Conservation (phyloP, 64 coral and sea anemone species). For the Astreopora myriophthalma region DNA sequence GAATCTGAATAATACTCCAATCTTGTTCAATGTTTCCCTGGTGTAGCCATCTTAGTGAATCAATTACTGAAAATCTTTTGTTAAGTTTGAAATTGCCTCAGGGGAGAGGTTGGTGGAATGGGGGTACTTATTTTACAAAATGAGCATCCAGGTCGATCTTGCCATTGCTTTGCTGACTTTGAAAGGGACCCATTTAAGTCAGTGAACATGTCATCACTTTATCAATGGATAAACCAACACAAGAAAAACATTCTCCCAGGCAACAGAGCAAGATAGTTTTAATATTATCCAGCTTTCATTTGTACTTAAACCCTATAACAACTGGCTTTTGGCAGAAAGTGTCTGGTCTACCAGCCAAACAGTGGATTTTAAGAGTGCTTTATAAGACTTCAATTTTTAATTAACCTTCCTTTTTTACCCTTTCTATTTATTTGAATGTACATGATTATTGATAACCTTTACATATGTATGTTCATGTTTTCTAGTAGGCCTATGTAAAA, state of each 20-base stretch:
- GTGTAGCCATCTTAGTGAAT: background rate
- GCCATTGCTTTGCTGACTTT: slow-evolving; percentile 8
- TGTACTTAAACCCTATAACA: no score
- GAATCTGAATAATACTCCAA: background rate
- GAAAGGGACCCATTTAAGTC: slow-evolving; percentile 10
- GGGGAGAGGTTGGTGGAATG: background rate
- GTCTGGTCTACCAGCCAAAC: no score
- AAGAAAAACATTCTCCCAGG: slow-evolving; percentile 32
- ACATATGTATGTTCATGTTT: no score
- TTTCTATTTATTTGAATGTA: no score
- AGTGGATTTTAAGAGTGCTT: no score
- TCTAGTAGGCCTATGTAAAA: no score
- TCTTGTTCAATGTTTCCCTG: background rate
- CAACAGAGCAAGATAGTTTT: slow-evolving; percentile 41
- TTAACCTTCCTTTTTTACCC: no score
- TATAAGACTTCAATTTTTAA: no score
- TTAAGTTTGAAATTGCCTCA: slow-evolving; percentile 1
- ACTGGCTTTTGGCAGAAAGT: no score
- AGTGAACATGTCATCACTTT: slow-evolving; percentile 47
- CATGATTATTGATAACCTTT: no score
- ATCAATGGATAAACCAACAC: slow-evolving; percentile 51
- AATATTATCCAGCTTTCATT: no score
- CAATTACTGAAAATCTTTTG: background rate
- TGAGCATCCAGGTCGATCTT: no score
- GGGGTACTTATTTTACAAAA: background rate